Base-by-base conservation (phyloP, 2,888 invertebrate genomes). In the Ommatoiulus sabulosus region DNA sequence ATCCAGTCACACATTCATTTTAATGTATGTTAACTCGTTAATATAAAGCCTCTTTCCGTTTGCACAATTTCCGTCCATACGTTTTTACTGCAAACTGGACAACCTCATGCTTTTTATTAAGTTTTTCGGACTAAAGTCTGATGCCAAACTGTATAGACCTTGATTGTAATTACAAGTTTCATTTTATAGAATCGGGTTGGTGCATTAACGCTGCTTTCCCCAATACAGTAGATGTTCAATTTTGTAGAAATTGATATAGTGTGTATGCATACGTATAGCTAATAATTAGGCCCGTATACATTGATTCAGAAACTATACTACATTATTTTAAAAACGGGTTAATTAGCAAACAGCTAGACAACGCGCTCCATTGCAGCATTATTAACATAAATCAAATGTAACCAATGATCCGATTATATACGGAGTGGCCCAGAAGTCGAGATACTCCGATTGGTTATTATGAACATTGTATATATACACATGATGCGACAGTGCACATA, bases 91-190 rank as follows among this genome's bases (percentile, higher is more conserved):
- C 63, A 63, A 63, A 63, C n/a, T n/a, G 63, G 17, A 17, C n/a
- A n/a, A 52, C 52, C 52, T 63, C 17, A 17, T 63, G 3, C 17
- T n/a, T 63, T 63, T 17, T 63, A n/a, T 17, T n/a, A 63, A n/a
- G 17, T 63, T 52, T 63, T n/a, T 63, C 17, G 63, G 63, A 63
- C 15, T 63, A n/a, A 63, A 7, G 63, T 17, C 63, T n/a, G n/a
- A n/a, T n/a, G n/a, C n/a, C n/a, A n/a, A n/a, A n/a, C n/a, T n/a
- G n/a, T n/a, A 63, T n/a, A 63, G 17, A 63, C 63, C 63, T 63
- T 63, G 63, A 63, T 7, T n/a, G 63, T n/a, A 63, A 63, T 63
- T 63, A 63, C n/a, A 63, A 63, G 63, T 63, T 63, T 63, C n/a
- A n/a, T 17, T 63, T 63, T 17, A 63, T 63, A n/a, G n/a, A 63